Percentiles rank a stretch among this genome's conserved stretches.
Evolutionary conservation across 2,888 invertebrate genomes (phyloP).

Genomic region (Mimas tiliae): DNA sequence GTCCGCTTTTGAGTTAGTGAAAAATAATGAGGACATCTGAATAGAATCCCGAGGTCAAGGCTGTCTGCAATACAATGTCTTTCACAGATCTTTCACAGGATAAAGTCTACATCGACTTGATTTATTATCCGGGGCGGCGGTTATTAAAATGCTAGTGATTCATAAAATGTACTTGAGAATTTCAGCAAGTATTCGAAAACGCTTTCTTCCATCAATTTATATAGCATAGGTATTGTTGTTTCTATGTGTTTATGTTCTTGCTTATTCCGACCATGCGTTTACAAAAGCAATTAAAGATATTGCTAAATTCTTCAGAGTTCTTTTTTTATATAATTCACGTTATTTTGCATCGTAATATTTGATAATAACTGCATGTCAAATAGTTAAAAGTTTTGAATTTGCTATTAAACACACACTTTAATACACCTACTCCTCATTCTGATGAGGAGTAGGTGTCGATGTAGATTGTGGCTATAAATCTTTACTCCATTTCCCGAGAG

Average conservation of each 20-base stretch:
- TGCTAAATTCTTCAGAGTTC: not conserved
- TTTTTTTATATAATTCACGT: not conserved
- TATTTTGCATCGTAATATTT: not conserved
- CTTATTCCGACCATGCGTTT: not conserved
- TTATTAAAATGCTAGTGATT: conserved; percentile 42
- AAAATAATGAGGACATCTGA: conserved; percentile 59
- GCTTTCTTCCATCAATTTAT: conserved; percentile 8
- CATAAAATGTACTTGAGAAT: conserved; percentile 48
- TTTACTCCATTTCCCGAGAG: conserved; percentile 68
- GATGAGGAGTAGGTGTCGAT: not conserved
- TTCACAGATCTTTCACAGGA: conserved; percentile 51
- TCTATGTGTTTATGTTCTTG: conserved; percentile 30
- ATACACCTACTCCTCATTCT: too few relatives aligned
- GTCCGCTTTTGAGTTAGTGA: conserved; percentile 36
- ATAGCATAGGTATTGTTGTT: conserved; percentile 25
- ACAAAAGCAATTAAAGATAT: conserved; percentile 4
- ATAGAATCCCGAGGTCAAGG: conserved; percentile 71
- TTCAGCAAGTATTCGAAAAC: conserved; percentile 40
- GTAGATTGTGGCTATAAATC: conserved; percentile 6
- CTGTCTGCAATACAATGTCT: conserved; percentile 59
- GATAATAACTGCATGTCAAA: not conserved
- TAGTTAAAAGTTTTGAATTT: not conserved
- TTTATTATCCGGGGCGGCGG: conserved; percentile 51
- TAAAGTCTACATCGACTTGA: conserved; percentile 48
- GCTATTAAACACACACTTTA: too few relatives aligned